These are phyloP conservation scores for Sebastes fasciatus DNA, from an alignment of 2,113 vertebrate species.

Conservation along the genomic window DNA sequence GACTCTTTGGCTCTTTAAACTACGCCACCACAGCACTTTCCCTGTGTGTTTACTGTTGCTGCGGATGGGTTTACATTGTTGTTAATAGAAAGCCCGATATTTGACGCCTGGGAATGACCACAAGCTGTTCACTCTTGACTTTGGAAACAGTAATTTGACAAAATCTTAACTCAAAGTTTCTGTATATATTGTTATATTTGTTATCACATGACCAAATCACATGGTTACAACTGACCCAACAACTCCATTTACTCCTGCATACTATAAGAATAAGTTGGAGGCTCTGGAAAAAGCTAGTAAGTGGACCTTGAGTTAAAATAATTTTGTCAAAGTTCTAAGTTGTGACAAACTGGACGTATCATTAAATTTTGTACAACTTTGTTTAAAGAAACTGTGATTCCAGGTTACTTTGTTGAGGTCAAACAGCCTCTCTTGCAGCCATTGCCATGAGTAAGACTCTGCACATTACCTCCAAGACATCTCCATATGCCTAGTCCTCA, in stretches of 20 bases:
- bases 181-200: too few relatives aligned
- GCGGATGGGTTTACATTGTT: too few relatives aligned
- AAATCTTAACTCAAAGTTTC: background rate
- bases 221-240: background rate
- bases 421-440: slow-evolving; percentile 1
- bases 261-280: background rate
- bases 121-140: background rate
- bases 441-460: slow-evolving; percentile 2
- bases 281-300: background rate
- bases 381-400: background rate
- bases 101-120: too few relatives aligned
- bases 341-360: background rate
- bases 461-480: slow-evolving; percentile 37
- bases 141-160: background rate
- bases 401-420: slow-evolving; percentile 16
- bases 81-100: too few relatives aligned
- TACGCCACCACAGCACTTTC: too few relatives aligned
- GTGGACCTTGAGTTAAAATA: background rate
- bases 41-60: too few relatives aligned
- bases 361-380: background rate
- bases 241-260: background rate
- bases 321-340: background rate
- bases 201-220: background rate
- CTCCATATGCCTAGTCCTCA: slow-evolving; percentile 25
- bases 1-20: too few relatives aligned